Evolutionary conservation across 2,888 invertebrate species (phyloP).

Genomic region (Cosmia trapezina): DNA sequence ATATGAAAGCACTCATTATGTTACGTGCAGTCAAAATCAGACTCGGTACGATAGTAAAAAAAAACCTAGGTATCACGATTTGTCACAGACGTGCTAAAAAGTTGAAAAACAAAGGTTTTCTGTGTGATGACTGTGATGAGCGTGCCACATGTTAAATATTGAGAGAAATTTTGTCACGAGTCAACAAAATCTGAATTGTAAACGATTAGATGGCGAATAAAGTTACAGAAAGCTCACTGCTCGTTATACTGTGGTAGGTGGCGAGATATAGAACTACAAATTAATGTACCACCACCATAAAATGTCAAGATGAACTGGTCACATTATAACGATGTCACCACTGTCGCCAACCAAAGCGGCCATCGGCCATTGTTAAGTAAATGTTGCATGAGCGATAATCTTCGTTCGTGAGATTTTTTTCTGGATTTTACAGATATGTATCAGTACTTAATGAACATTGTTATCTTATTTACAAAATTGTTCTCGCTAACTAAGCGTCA

Average conservation of each 20-base stretch:
- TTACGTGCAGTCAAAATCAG: constrained; percentile 35
- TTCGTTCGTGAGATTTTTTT: constrained; percentile 49
- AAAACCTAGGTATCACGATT: constrained; percentile 45
- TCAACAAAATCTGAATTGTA: constrained; percentile 52
- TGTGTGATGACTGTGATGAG: constrained; percentile 54
- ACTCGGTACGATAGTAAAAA: constrained; percentile 17
- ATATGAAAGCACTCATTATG: constrained; percentile 50
- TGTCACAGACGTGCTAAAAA: constrained; percentile 53
- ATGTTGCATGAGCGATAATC: constrained; percentile 59
- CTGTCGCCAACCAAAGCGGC: constrained; percentile 30
- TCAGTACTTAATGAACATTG: constrained; percentile 43
- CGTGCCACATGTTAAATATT: constrained; percentile 64
- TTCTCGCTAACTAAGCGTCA: constrained; percentile 26
- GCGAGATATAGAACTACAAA: not conserved
- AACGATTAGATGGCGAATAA: constrained; percentile 68
- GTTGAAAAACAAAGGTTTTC: constrained; percentile 55
- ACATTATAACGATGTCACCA: constrained; percentile 53
- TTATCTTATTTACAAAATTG: constrained; percentile 42
- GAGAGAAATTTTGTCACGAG: constrained; percentile 70
- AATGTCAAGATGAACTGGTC: constrained; percentile 19
- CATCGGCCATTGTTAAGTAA: constrained; percentile 55
- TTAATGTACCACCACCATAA: not conserved
- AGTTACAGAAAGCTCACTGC: constrained; percentile 24
- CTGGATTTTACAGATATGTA: constrained; percentile 46
- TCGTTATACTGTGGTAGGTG: not conserved